Percentiles rank a stretch among this genome's conserved stretches.
phyloP scores from a whole-genome alignment of 2,888 invertebrate species.

The Amitus sp. region DNA sequence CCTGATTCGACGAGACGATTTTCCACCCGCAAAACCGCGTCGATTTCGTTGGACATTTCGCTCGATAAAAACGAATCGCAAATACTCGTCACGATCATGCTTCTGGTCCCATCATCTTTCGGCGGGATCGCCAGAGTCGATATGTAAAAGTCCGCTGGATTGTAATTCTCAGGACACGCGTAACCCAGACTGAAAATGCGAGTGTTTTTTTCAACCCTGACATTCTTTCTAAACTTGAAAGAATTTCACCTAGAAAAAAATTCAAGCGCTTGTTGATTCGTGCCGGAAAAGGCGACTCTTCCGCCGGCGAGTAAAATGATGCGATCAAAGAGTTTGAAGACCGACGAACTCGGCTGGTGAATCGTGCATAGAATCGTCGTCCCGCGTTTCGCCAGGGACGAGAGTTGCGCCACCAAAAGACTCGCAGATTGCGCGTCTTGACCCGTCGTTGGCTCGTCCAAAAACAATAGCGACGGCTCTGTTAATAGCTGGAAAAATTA shows the following conservation, averaged over 20 bases:
- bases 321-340: slow-evolving; percentile 85
- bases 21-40: slow-evolving; percentile 64
- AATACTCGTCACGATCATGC: slow-evolving; percentile 75
- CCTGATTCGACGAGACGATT: neutral
- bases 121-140: slow-evolving; percentile 83
- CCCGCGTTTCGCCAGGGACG: slow-evolving; percentile 77
- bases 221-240: neutral
- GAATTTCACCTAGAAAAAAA: slow-evolving; percentile 76
- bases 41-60: slow-evolving; percentile 79
- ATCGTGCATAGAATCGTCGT: slow-evolving; percentile 93
- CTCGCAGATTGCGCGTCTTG: slow-evolving; percentile 92
- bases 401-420: slow-evolving; percentile 79
- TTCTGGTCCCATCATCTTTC: slow-evolving; percentile 78
- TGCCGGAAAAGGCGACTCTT: slow-evolving; percentile 85
- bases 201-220: too few relatives aligned
- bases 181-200: slow-evolving; percentile 82
- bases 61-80: slow-evolving; percentile 84
- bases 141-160: slow-evolving; percentile 92
- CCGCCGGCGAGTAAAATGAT: slow-evolving; percentile 87
- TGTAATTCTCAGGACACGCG: slow-evolving; percentile 82
- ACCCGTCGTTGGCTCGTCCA: slow-evolving; percentile 97
- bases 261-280: slow-evolving; percentile 71
- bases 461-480: slow-evolving; percentile 91
- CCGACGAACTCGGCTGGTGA: slow-evolving; percentile 91
- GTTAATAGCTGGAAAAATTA: slow-evolving; percentile 75